These are phyloP conservation scores for Rhorus exstirpatorius DNA, from an alignment of 2,888 invertebrate species.

Conservation along the genomic window DNA sequence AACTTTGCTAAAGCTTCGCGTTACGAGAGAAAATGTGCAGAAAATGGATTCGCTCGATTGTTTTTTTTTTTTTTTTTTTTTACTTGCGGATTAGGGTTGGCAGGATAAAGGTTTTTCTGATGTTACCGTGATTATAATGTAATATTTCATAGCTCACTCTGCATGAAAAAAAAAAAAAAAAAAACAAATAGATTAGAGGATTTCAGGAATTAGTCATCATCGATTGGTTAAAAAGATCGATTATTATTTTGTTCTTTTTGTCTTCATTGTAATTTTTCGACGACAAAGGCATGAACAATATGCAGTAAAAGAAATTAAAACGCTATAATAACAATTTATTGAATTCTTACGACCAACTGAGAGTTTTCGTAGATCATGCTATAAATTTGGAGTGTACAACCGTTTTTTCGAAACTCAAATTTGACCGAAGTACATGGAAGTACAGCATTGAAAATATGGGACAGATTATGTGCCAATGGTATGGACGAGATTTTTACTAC, in stretches of 20 bases:
- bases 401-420: background rate
- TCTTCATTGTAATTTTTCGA: too few relatives aligned
- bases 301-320: too few relatives aligned
- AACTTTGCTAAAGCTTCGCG: conserved; percentile 50
- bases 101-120: conserved; percentile 10
- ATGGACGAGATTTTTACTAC: background rate
- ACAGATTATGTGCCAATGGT: background rate
- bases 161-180: background rate
- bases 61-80: background rate
- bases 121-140: background rate
- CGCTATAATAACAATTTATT: too few relatives aligned
- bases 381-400: too few relatives aligned
- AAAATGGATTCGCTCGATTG: conserved; percentile 37
- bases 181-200: background rate
- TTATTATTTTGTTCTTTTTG: background rate
- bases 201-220: background rate
- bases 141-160: background rate
- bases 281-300: too few relatives aligned
- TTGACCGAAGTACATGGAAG: too few relatives aligned
- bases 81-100: conserved; percentile 3
- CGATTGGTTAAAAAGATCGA: background rate
- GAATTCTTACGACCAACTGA: too few relatives aligned
- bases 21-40: conserved; percentile 23
- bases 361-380: too few relatives aligned
- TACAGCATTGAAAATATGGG: too few relatives aligned